These are phyloP conservation scores for Nycticryphes semicollaris DNA, from an alignment of 2,113 vertebrate genomes.

Conservation along the genomic window DNA sequence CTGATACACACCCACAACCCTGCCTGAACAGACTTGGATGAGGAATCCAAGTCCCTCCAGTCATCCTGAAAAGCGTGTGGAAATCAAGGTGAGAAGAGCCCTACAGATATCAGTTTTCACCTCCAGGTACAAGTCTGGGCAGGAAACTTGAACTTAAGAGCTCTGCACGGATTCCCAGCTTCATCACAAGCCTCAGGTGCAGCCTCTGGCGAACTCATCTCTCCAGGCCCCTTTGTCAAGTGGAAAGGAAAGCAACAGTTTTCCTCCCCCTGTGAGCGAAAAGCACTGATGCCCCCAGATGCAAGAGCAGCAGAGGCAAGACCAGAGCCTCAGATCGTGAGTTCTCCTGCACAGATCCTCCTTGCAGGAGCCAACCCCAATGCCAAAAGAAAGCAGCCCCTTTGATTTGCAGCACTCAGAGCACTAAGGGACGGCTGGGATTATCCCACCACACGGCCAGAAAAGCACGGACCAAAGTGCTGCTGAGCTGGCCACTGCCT, in stretches of 20 bases:
- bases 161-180: neutral
- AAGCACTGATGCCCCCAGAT: neutral
- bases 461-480: rapidly evolving
- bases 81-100: neutral
- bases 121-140: neutral
- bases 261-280: neutral
- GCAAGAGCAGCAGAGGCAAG: neutral
- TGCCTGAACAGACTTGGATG: neutral
- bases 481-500: neutral
- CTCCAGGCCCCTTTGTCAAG: neutral
- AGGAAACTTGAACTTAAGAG: neutral
- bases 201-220: conserved; percentile 34
- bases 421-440: neutral
- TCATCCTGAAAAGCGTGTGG: neutral
- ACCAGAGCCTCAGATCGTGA: neutral
- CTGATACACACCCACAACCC: neutral
- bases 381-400: rapidly evolving
- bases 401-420: neutral
- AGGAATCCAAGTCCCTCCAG: neutral
- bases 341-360: neutral
- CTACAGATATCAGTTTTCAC: neutral
- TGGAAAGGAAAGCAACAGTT: neutral
- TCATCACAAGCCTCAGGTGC: conserved; percentile 25
- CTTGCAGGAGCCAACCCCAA: neutral
- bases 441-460: neutral